These are phyloP conservation scores for Drosophila orena DNA, from an alignment of 1,140 invertebrate genomes.

Conservation along the genomic window DNA sequence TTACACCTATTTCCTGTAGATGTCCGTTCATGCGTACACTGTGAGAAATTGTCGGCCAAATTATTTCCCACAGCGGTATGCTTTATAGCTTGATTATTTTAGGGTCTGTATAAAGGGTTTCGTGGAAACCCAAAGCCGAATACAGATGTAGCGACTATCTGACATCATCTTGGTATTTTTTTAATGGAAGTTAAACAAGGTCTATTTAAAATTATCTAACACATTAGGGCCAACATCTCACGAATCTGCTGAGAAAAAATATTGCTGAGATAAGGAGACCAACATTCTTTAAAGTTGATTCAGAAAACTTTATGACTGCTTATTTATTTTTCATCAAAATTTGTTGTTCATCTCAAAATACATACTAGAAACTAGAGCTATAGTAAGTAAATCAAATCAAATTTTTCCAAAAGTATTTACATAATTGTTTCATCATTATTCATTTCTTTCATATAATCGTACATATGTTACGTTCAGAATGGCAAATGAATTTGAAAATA, in stretches of 20 bases:
- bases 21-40: conserved; percentile 54
- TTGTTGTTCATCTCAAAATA: too few relatives aligned
- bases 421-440: too few relatives aligned
- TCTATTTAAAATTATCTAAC: conserved; percentile 17
- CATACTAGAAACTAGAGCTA: too few relatives aligned
- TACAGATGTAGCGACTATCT: conserved; percentile 31
- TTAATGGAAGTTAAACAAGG: conserved; percentile 9
- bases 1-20: conserved; percentile 63
- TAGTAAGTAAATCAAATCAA: too few relatives aligned
- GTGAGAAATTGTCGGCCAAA: conserved; percentile 22
- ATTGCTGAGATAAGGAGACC: not conserved
- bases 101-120: conserved; percentile 20
- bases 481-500: too few relatives aligned
- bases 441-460: too few relatives aligned
- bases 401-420: too few relatives aligned
- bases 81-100: conserved; percentile 25
- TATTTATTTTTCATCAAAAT: too few relatives aligned
- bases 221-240: conserved; percentile 14
- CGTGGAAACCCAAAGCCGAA: conserved; percentile 13
- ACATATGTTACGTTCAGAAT: too few relatives aligned
- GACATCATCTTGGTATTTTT: conserved; percentile 19
- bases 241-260: not conserved
- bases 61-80: conserved; percentile 9
- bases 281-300: not conserved
- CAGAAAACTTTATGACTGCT: too few relatives aligned